Conservation (phyloP, 2,113 vertebrate genomes). For the Dasyurus viverrinus region DNA sequence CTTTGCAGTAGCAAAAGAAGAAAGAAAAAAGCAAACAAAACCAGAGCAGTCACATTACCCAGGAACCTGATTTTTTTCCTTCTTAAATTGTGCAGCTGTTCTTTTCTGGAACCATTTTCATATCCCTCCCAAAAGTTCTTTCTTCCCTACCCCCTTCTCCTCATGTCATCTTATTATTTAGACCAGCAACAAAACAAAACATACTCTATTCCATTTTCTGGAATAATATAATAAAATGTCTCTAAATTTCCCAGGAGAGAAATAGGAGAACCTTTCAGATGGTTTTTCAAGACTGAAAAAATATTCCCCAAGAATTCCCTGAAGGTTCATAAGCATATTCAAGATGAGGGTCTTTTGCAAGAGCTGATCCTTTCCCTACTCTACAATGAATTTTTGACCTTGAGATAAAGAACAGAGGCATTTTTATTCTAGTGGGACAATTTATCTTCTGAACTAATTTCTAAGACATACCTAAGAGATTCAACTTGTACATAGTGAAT, state of each 20-base stretch:
- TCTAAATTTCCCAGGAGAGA: conserved; percentile 59
- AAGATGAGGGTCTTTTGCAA: conserved; percentile 13
- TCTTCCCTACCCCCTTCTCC: not conserved
- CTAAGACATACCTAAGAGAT: not conserved
- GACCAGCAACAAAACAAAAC: not conserved
- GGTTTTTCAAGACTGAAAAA: conserved; percentile 54
- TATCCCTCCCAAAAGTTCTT: no score
- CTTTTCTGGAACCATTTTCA: not conserved
- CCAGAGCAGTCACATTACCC: not conserved
- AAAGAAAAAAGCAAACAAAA: not conserved
- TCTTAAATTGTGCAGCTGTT: not conserved
- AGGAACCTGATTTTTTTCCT: not conserved
- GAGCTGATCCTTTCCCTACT: not conserved
- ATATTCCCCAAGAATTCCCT: conserved; percentile 24
- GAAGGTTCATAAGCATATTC: not conserved
- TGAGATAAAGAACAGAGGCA: not conserved
- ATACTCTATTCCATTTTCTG: not conserved
- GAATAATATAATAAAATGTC: not conserved
- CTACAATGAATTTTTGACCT: not conserved
- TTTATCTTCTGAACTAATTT: conserved; percentile 59
- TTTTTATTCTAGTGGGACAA: conserved; percentile 44
- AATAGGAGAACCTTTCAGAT: not conserved
- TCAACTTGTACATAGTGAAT: not conserved
- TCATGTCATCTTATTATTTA: conserved; percentile 26
- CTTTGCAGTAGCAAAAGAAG: not conserved